Evolutionary conservation across 1,140 invertebrate genomes (phyloP).

Genomic region (Harpegnathos saltator): DNA sequence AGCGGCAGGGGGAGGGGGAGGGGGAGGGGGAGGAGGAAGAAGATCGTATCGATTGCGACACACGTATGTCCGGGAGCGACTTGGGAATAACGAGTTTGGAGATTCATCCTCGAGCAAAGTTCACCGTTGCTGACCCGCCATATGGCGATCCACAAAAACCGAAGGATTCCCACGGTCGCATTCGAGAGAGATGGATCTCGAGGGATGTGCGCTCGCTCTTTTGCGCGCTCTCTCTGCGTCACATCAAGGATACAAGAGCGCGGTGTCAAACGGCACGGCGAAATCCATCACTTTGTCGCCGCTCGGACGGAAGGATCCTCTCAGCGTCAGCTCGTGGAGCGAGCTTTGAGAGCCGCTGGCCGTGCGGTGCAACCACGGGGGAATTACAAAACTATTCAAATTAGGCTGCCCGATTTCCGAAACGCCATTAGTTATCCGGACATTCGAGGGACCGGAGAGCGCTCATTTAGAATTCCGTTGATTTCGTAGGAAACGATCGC

Average conservation of each 20-base stretch:
- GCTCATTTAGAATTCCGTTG: slow-evolving; percentile 73
- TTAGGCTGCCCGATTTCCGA: slow-evolving; percentile 66
- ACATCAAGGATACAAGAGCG: no score
- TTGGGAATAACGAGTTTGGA: slow-evolving; percentile 24
- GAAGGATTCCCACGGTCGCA: slow-evolving; percentile 23
- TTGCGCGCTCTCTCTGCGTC: no score
- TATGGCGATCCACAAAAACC: slow-evolving; percentile 10
- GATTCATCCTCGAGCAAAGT: slow-evolving; percentile 19
- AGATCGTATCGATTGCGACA: slow-evolving; percentile 39
- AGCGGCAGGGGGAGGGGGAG: no score
- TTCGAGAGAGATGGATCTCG: not conserved
- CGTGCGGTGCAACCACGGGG: slow-evolving; percentile 55
- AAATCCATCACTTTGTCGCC: slow-evolving; percentile 3
- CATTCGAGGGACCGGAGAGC: slow-evolving; percentile 22
- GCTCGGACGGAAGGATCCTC: not conserved
- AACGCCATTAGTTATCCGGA: slow-evolving; percentile 69
- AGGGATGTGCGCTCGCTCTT: no score
- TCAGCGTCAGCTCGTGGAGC: not conserved
- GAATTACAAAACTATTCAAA: slow-evolving; percentile 72
- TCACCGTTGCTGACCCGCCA: slow-evolving; percentile 9
- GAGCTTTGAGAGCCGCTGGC: slow-evolving; percentile 46
- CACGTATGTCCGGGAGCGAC: not conserved
- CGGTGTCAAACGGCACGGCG: not conserved
- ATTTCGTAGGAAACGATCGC: slow-evolving; percentile 69
- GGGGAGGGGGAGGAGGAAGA: no score